Evolutionary conservation across 2,888 invertebrate species (phyloP).

Genomic region (Agelastica alni): DNA sequence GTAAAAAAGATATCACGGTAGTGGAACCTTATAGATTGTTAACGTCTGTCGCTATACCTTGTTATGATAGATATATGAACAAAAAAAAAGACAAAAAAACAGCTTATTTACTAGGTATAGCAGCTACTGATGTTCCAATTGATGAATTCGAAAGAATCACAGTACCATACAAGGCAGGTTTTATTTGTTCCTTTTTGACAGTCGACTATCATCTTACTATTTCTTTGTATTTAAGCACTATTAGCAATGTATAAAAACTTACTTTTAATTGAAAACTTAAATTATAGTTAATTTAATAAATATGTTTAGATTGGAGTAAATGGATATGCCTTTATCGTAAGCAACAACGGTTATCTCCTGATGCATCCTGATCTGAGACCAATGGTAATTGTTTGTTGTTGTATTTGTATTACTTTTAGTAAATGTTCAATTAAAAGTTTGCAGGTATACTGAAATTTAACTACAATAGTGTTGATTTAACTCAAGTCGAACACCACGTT

Average conservation of each 20-base stretch:
- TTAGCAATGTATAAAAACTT: too few relatives aligned
- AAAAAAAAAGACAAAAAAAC: slow-evolving; percentile 62
- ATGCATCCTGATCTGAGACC: slow-evolving; percentile 93
- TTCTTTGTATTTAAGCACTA: too few relatives aligned
- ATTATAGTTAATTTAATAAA: too few relatives aligned
- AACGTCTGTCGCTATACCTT: slow-evolving; percentile 91
- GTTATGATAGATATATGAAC: slow-evolving; percentile 77
- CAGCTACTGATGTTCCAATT: slow-evolving; percentile 93
- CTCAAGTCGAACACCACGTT: slow-evolving; percentile 85
- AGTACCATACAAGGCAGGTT: slow-evolving; percentile 88
- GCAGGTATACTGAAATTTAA: slow-evolving; percentile 59
- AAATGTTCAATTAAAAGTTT: slow-evolving; percentile 31
- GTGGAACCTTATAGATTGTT: slow-evolving; percentile 69
- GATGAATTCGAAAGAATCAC: slow-evolving; percentile 88
- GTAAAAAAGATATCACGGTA: slow-evolving; percentile 45
- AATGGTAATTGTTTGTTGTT: slow-evolving; percentile 60
- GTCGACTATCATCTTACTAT: too few relatives aligned
- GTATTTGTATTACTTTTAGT: neutral
- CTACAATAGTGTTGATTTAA: slow-evolving; percentile 94
- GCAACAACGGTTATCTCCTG: slow-evolving; percentile 94
- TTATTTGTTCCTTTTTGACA: too few relatives aligned
- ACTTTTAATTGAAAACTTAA: too few relatives aligned
- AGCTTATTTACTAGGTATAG: slow-evolving; percentile 89
- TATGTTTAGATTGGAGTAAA: slow-evolving; percentile 91
- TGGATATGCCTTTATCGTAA: slow-evolving; percentile 94